These are phyloP conservation scores for Amphiprion clarkii DNA, from an alignment of 2,797 vertebrate species.

Conservation along the genomic window DNA sequence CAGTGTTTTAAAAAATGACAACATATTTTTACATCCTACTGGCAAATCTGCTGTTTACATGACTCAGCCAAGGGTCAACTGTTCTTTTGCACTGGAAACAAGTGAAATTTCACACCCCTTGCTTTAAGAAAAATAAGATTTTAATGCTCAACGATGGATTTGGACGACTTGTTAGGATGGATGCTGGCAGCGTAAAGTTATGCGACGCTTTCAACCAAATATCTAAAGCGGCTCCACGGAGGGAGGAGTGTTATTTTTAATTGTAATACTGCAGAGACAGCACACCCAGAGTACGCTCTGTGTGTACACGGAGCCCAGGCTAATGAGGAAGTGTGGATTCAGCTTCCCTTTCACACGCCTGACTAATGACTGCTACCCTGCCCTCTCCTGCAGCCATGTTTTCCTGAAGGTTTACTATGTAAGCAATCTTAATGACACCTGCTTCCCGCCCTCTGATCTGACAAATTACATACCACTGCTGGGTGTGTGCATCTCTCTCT, in stretches of 20 bases:
- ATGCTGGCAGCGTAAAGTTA: conserved; percentile 41
- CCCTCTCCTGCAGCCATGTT: conserved; percentile 59
- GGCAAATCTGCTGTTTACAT: background rate
- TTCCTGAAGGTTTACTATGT: conserved; percentile 69
- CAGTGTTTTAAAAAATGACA: too few species aligned
- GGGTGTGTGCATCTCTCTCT: conserved; percentile 35
- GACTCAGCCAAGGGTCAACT: background rate
- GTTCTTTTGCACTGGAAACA: conserved; percentile 47
- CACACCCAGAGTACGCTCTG: conserved; percentile 12
- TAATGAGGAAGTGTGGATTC: conserved; percentile 50
- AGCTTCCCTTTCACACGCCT: conserved; percentile 44
- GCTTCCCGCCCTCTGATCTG: conserved; percentile 62
- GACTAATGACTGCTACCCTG: conserved; percentile 28
- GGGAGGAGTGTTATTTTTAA: conserved; percentile 75
- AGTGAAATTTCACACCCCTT: conserved; percentile 34
- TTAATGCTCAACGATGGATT: conserved; percentile 29
- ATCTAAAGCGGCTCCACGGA: conserved; percentile 26
- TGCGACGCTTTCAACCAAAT: conserved; percentile 10
- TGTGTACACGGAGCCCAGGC: conserved; percentile 33
- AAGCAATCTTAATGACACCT: conserved; percentile 72
- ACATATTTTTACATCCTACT: too few species aligned
- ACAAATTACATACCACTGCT: conserved; percentile 67
- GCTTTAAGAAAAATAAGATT: conserved; percentile 55
- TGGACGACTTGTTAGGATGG: conserved; percentile 44
- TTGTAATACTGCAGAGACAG: conserved; percentile 64